A percentile compares a stretch with the other conserved stretches of the same genome.
Evolutionary conservation across 1,140 invertebrate genomes (phyloP).

Genomic region (Diorhabda carinulata): DNA sequence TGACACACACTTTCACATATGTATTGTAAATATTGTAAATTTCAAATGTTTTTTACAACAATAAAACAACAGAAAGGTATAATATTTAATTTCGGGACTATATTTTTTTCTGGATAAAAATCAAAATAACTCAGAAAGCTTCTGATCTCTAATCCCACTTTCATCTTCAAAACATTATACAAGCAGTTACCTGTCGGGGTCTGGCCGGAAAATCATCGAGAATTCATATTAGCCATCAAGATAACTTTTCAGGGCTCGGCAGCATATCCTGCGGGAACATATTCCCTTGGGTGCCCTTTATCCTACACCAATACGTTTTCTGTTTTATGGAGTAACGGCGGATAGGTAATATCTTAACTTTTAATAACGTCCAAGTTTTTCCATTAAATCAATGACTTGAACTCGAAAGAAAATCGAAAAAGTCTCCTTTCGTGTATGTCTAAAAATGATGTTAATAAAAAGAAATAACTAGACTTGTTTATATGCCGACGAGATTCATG

Average conservation of each 20-base stretch:
- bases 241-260: background rate
- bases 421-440: background rate
- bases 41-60: no score
- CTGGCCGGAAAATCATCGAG: background rate
- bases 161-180: background rate
- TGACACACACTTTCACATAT: no score
- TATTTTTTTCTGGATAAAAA: no score
- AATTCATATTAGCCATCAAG: constrained; percentile 2
- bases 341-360: constrained; percentile 33
- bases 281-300: constrained; percentile 2
- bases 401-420: constrained; percentile 8
- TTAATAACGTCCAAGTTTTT: constrained; percentile 37
- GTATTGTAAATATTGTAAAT: no score
- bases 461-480: constrained; percentile 11
- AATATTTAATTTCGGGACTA: no score
- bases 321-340: constrained; percentile 28
- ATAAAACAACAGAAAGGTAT: no score
- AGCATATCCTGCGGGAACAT: background rate
- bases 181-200: background rate
- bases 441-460: constrained; percentile 12
- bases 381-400: constrained; percentile 28
- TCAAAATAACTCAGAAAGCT: background rate
- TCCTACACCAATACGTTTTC: constrained; percentile 23
- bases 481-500: constrained; percentile 9
- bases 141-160: background rate